These are phyloP conservation scores for Smutsia temminckii DNA, from an alignment of 2,797 vertebrate genomes.

Conservation along the genomic window DNA sequence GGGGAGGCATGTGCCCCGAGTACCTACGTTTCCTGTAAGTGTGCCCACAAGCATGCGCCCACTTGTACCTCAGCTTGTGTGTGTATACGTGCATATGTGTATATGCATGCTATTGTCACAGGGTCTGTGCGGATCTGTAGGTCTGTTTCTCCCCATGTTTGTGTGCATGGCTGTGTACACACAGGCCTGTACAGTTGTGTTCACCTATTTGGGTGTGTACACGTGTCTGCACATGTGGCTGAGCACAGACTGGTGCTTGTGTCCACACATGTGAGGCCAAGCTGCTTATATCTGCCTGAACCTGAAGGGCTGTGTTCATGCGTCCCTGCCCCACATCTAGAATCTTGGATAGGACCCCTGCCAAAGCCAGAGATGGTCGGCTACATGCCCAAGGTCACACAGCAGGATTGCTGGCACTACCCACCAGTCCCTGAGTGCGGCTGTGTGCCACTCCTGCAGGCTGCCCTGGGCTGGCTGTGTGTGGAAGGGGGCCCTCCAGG, in stretches of 20 bases:
- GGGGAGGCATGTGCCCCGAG: neutral
- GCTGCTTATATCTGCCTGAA: neutral
- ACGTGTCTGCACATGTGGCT: neutral
- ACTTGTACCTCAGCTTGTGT: neutral
- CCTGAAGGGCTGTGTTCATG: neutral
- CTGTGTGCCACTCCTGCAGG: neutral
- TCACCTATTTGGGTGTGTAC: neutral
- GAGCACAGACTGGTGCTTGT: too few relatives aligned
- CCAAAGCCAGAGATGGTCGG: neutral
- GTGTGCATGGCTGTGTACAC: neutral
- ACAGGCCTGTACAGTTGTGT: neutral
- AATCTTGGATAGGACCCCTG: neutral
- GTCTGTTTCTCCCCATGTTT: neutral
- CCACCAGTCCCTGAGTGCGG: neutral
- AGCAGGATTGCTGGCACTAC: neutral
- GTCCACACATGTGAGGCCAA: neutral
- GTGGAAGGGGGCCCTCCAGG: neutral
- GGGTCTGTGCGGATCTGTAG: neutral
- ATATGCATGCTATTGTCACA: neutral
- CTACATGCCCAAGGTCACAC: neutral
- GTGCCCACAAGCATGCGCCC: fast-evolving
- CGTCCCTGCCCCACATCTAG: neutral
- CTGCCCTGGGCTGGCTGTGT: neutral
- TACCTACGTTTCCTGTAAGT: neutral
- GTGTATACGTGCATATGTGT: neutral